Evolutionary conservation across 1,140 invertebrate genomes (phyloP).

Genomic region (Platyscapa corneri): DNA sequence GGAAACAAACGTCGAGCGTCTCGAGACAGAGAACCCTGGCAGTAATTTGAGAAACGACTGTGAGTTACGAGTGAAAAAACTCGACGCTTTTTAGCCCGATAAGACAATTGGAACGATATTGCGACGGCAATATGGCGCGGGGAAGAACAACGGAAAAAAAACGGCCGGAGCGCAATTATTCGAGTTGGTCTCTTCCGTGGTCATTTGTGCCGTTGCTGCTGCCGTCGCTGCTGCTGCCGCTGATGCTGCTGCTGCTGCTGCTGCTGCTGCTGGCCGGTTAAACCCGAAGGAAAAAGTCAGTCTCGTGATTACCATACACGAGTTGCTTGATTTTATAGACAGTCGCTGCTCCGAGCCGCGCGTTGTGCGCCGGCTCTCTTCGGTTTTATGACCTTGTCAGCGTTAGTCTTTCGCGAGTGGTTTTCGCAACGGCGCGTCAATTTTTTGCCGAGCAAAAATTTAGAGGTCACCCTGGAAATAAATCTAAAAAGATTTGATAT

Average conservation of each 20-base stretch:
- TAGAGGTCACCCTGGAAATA: conserved; percentile 1
- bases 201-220: conserved; percentile 1
- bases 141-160: no score
- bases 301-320: conserved; percentile 15
- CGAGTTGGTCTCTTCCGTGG: background rate
- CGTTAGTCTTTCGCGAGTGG: conserved; percentile 18
- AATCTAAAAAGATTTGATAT: conserved; percentile 8
- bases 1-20: no score
- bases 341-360: background rate
- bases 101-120: no score
- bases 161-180: background rate
- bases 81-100: no score
- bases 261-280: background rate
- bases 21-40: no score
- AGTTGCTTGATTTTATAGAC: conserved; percentile 15
- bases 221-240: no score
- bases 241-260: no score
- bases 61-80: no score
- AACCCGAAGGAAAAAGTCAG: background rate
- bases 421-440: conserved; percentile 18
- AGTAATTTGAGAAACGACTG: no score
- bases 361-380: background rate
- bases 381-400: conserved; percentile 22
- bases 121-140: background rate
- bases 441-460: conserved; percentile 11